Conservation (phyloP, 30 jellyfish, hydroid and myxozoan genomes). For the Pelagia noctiluca region DNA sequence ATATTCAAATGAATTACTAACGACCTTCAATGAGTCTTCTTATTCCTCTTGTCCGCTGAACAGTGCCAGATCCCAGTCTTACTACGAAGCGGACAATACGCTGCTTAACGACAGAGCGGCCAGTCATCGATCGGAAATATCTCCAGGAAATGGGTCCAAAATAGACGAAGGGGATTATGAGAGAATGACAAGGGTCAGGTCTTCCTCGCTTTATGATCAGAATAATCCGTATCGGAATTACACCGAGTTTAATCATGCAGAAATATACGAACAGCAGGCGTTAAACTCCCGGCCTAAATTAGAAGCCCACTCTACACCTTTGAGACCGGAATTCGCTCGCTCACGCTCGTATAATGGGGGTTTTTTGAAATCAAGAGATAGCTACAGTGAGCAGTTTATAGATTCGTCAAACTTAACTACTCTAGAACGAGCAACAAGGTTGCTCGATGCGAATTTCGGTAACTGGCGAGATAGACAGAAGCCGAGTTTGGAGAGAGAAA, state of each 20-base stretch:
- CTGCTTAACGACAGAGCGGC: too few species aligned
- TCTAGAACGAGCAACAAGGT: slow-evolving; percentile 27
- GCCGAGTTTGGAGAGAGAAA: neutral
- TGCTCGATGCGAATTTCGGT: slow-evolving; percentile 36
- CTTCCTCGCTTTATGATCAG: neutral
- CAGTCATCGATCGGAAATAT: neutral
- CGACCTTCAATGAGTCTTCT: too few species aligned
- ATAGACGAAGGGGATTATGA: neutral
- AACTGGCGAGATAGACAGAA: slow-evolving; percentile 12
- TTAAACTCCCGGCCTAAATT: too few species aligned
- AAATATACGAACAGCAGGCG: too few species aligned
- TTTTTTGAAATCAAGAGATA: slow-evolving; percentile 1
- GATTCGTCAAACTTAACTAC: neutral
- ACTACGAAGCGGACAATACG: too few species aligned
- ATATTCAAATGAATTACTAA: too few species aligned
- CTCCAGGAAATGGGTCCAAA: neutral
- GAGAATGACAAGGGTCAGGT: neutral
- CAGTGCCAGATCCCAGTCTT: too few species aligned
- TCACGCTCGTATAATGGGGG: slow-evolving; percentile 55
- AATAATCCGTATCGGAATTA: neutral
- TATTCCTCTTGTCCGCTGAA: too few species aligned
- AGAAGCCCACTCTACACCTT: too few species aligned
- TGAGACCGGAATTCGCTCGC: slow-evolving; percentile 13
- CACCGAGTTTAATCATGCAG: neutral
- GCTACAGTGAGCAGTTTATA: neutral